Base-by-base conservation (phyloP, 2,888 invertebrate genomes). In the Himalopsyche anomala region DNA sequence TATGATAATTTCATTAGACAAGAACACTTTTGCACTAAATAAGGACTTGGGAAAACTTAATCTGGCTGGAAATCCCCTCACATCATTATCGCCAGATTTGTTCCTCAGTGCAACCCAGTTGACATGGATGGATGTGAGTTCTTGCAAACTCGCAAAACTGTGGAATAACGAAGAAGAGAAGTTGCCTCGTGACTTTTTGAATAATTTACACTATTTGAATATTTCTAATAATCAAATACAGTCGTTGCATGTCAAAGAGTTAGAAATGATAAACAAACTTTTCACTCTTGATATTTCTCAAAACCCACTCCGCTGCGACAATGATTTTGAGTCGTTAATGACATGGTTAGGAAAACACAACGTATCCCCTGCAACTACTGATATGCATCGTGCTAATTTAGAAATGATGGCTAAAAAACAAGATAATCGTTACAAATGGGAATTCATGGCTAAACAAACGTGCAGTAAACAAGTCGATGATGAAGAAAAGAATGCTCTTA, bases 41-140 rank as follows among this genome's bases (percentile, higher is more conserved):
- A 93, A 92, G 40, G 94, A 95, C 88, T 91, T 97, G 86, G 94
- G 92, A 42, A 95, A 94, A 91, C 91, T 97, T 15, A 95, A 94
- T 90, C 93, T 97, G 80, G 95, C 95, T 89, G 95, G 95, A 17
- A 97, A 97, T 91, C 95, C 95, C 0, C 92, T 97, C 86, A 94
- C 93, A 88, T 93, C 94, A 12, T 90, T 97, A 4, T 95, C 96
- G 84, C 94, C 95, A 2, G 94, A 95, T 86, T 93, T 96, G 4
- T 97, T 97, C 91, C 90, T 94, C 86, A 92, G 94, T 85, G 94
- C 95, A 55, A 94, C 94, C 6, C 92, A 94, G 88, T 92, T 97
- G 40, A 93, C 93, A 45, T 94, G 94, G 90, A 91, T 97, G 84
- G 96, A 97, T 90, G 94, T 96, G 84, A 96, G 96, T 90, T 94